These are phyloP conservation scores for Drosophila monieri DNA, from an alignment of 2,888 invertebrate species.

Conservation along the genomic window DNA sequence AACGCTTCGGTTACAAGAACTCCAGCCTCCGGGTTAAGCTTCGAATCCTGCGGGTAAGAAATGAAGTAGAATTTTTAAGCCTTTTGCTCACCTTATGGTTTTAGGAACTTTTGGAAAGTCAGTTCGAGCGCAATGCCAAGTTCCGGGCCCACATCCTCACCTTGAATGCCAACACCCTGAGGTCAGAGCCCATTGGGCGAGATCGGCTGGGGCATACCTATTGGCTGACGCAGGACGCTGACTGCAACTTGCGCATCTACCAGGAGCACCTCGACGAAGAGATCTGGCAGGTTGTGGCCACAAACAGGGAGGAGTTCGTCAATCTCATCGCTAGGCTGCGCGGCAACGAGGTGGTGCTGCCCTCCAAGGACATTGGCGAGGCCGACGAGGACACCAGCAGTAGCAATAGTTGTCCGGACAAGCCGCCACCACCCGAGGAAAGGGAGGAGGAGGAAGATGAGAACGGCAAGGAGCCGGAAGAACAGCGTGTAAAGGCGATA, in stretches of 20 bases:
- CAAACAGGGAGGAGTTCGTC: slow-evolving; percentile 92
- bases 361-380: slow-evolving; percentile 85
- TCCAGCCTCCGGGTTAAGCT: slow-evolving; percentile 94
- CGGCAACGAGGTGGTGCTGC: slow-evolving; percentile 88
- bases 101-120: slow-evolving; percentile 94
- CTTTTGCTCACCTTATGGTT: slow-evolving; percentile 60
- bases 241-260: slow-evolving; percentile 95
- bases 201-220: slow-evolving; percentile 96
- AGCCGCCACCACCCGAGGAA: slow-evolving; percentile 73
- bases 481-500: slow-evolving; percentile 80
- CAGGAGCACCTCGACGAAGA: slow-evolving; percentile 98
- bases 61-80: background rate
- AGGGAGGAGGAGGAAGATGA: slow-evolving; percentile 85
- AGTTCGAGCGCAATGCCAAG: slow-evolving; percentile 96
- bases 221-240: slow-evolving; percentile 96
- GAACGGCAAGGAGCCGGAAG: slow-evolving; percentile 81
- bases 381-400: slow-evolving; percentile 88
- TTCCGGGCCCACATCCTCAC: slow-evolving; percentile 95
- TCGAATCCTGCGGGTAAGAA: slow-evolving; percentile 92
- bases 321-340: slow-evolving; percentile 90
- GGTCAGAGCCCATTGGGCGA: slow-evolving; percentile 94
- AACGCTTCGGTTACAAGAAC: slow-evolving; percentile 97
- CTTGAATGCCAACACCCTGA: slow-evolving; percentile 90
- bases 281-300: slow-evolving; percentile 96
- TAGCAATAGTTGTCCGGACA: slow-evolving; percentile 83